Evolutionary conservation across 1,140 invertebrate species (phyloP), one percentile per base, ranked within the genome.

Genomic region (Pseudachorutes palmiensis): DNA sequence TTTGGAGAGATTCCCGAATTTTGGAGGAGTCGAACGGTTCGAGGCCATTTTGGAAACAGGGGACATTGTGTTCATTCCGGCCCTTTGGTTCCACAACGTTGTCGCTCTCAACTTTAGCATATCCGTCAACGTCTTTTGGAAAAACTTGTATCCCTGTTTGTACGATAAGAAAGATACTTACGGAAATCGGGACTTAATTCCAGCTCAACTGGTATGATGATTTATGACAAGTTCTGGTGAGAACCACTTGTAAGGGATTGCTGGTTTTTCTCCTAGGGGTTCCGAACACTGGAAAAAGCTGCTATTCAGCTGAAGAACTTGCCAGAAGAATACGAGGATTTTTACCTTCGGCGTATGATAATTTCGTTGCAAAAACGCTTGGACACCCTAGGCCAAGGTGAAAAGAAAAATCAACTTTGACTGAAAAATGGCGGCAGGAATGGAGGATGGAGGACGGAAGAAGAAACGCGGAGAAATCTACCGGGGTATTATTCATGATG

Each of bases 11-110:
- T 86, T 80, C 78, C 85, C 84, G 1, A 70, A 77, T 19, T 84
- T 85, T 75, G 62, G 62, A 19, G 70, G 78, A 36, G 80, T 78
- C 2, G 70, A 70, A 1, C 78, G 75, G 31, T 76, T 76, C 62
- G 81, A 83, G 75, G 78, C 78, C 69, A 64, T 80, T 22, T 74
- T 86, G 19, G 74, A 79, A 59, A 75, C 80, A 45, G 85, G 85
- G 1, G 83, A 86, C 69, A 78, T 85, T 71, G 72, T 86, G 41
- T 85, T 82, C 69, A 85, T 86, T 65, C 85, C 85, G 26, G 81
- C 82, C 24, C 75, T 85, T n/a, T 86, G 84, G 84, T 84, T 84
- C 70, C 84, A 86, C 71, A 84, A 83, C 74, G 80, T 83, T 26
- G 78, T 77, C 26, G 79, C 82, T 19, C 33, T 80, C 22, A 79